Conservation (phyloP, 2,888 invertebrate species). For the Loripinus fragilis region DNA sequence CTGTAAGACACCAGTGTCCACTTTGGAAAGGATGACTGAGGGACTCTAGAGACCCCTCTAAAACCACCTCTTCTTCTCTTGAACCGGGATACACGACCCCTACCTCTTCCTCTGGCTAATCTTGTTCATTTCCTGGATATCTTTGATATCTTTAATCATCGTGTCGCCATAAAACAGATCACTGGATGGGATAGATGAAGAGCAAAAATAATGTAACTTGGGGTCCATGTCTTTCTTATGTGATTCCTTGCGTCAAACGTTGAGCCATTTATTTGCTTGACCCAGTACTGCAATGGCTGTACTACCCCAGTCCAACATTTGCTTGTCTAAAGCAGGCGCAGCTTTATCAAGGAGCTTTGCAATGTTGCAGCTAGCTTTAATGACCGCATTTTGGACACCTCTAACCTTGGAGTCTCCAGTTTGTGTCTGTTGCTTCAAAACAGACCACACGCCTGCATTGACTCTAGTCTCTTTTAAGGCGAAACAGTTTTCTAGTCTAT, state of each 20-base stretch:
- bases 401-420: slow-evolving; percentile 6
- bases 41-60: not conserved
- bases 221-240: slow-evolving; percentile 2
- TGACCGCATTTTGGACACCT: not conserved
- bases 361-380: not conserved
- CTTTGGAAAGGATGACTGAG: not conserved
- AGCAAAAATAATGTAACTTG: not conserved
- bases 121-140: slow-evolving; percentile 12
- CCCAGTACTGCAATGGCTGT: not conserved
- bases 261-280: not conserved
- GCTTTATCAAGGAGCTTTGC: not conserved
- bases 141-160: slow-evolving; percentile 1
- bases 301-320: not conserved
- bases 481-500: slow-evolving; percentile 11
- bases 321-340: not conserved
- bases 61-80: not conserved
- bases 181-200: not conserved
- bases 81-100: not conserved
- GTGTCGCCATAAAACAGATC: slow-evolving; percentile 6
- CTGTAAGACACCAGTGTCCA: too few relatives aligned
- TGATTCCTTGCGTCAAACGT: not conserved
- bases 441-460: not conserved
- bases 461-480: slow-evolving; percentile 3
- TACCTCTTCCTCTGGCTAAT: slow-evolving; percentile 4
- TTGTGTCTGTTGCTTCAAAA: slow-evolving; percentile 8